Conservation (phyloP, 37 sponge, comb jelly and placozoan species). For the Beroe ovata region DNA sequence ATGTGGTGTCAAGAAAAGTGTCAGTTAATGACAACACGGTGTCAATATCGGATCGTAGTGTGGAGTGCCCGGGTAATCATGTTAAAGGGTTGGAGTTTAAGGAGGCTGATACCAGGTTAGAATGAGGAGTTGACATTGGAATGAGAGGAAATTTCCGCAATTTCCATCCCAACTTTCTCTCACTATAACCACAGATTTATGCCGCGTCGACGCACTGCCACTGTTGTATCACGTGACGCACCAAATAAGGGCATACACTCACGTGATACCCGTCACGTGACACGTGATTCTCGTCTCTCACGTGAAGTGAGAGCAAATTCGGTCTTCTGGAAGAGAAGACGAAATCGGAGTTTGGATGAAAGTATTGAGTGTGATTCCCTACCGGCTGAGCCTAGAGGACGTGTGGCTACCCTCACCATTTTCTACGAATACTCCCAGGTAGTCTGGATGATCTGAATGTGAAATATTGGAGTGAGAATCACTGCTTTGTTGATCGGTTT, state of each 20-base stretch:
- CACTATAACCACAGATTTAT: neutral
- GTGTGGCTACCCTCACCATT: neutral
- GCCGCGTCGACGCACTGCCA: neutral
- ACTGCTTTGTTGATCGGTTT: too few species aligned
- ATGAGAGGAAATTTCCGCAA: too few species aligned
- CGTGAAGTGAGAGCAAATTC: too few species aligned
- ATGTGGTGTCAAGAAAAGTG: too few species aligned
- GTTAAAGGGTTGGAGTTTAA: neutral
- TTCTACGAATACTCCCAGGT: slow-evolving; percentile 34
- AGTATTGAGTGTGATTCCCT: neutral
- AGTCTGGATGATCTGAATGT: too few species aligned
- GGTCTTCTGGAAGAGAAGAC: too few species aligned
- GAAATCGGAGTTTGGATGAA: too few species aligned
- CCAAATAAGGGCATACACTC: neutral
- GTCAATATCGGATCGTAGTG: too few species aligned
- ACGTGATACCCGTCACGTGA: neutral
- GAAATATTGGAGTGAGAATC: too few species aligned
- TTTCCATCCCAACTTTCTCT: too few species aligned
- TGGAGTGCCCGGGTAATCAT: neutral
- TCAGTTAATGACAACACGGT: too few species aligned
- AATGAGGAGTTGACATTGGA: neutral
- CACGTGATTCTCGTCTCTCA: neutral
- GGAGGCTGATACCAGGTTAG: neutral
- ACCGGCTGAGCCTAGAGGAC: neutral
- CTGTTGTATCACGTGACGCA: neutral